Conservation (phyloP, 2,888 invertebrate species). For the Pseudococcus jackbeardsleyi region DNA sequence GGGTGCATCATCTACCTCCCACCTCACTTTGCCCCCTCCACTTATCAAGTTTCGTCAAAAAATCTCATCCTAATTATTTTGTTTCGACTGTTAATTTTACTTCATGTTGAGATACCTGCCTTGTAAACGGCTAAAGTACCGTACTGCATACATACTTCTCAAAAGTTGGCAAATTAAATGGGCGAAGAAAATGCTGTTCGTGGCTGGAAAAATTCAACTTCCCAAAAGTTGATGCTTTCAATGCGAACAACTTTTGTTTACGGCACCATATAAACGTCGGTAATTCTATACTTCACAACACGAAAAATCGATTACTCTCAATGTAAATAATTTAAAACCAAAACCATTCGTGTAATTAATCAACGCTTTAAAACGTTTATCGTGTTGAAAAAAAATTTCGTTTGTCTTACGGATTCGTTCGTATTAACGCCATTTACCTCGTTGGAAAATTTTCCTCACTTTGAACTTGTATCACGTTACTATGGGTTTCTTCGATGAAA, state of each 20-base stretch:
- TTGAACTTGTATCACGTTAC: background rate
- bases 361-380: slow-evolving; percentile 46
- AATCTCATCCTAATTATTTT: too few relatives aligned
- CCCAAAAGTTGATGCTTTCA: background rate
- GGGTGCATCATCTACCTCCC: too few relatives aligned
- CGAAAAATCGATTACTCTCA: slow-evolving; percentile 43
- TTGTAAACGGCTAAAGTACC: too few relatives aligned
- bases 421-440: slow-evolving; percentile 21
- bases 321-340: slow-evolving; percentile 46
- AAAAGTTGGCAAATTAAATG: background rate
- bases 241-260: background rate
- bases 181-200: background rate
- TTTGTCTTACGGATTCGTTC: slow-evolving; percentile 20
- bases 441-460: background rate
- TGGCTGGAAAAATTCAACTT: background rate
- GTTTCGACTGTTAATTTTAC: too few relatives aligned
- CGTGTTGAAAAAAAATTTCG: slow-evolving; percentile 31
- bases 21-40: too few relatives aligned
- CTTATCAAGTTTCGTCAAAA: too few relatives aligned
- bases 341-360: slow-evolving; percentile 48
- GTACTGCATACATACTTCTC: too few relatives aligned
- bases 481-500: background rate
- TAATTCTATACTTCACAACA: slow-evolving; percentile 40
- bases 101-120: too few relatives aligned
- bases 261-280: background rate